Percentiles rank a stretch among this genome's conserved stretches.
These are phyloP conservation scores for Cladorhizidae sp. DNA, from an alignment of 37 sponge, comb jelly and placozoan species.

Conservation along the genomic window DNA sequence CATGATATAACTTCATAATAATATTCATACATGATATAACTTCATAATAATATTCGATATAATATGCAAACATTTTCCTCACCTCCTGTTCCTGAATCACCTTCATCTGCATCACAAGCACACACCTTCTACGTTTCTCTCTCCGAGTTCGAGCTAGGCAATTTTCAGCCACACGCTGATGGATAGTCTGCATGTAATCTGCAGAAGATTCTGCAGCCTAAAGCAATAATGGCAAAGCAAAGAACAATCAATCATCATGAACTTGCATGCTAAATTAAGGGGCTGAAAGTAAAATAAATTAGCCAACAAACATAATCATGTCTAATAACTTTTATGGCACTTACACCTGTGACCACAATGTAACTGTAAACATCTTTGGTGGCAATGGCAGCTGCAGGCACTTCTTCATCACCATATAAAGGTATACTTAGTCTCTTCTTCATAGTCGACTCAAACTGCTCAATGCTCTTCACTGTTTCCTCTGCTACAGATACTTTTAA, in stretches of 20 bases:
- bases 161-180: slow-evolving; percentile 56
- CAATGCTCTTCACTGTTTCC: slow-evolving; percentile 25
- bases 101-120: slow-evolving; percentile 77
- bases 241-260: not conserved
- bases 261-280: not conserved
- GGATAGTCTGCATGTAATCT: slow-evolving; percentile 77
- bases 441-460: slow-evolving; percentile 20
- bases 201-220: slow-evolving; percentile 6
- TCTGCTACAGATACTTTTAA: slow-evolving; percentile 2
- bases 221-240: not conserved
- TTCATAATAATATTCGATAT: not conserved
- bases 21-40: not conserved
- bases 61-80: not conserved
- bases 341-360: not conserved
- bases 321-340: not conserved
- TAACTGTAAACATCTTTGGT: not conserved
- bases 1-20: not conserved
- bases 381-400: not conserved
- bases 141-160: slow-evolving; percentile 71
- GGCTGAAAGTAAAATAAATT: not conserved
- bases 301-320: not conserved
- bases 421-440: not conserved
- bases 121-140: slow-evolving; percentile 83
- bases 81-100: slow-evolving; percentile 66
- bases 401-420: not conserved